Base-by-base conservation (phyloP, 2,113 vertebrate species). In the Herpailurus yagouaroundi region DNA sequence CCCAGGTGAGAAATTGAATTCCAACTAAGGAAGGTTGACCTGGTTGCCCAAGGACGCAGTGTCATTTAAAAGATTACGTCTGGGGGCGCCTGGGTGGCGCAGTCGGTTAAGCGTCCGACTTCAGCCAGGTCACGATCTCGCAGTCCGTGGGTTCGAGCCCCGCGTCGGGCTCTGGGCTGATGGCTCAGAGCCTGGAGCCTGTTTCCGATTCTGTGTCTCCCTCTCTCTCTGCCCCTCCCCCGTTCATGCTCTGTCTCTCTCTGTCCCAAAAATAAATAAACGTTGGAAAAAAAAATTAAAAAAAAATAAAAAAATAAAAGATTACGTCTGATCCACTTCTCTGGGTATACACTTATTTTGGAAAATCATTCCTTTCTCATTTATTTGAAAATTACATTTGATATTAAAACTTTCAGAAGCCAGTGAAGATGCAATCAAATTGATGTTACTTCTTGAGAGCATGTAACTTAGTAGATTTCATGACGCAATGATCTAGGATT, bases 361-460 rank as follows among this genome's bases (percentile, higher is more conserved):
- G 19, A 93, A 90, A 90, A 60, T 25, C 0, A 4, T 77, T 50
- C 14, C n/a, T 69, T 48, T 4, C 13, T 68, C 48, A 74, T 52
- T 91, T 57, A 74, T 82, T 94, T 88, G 5, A 83, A 98, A 81
- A 66, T 87, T 31, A 15, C 29, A 21, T 25, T 71, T 80, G 27
- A 52, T 60, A 68, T 68, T 3, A 93, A 92, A 69, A 64, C 3
- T 21, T 76, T 93, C 19, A 69, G 10, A 25, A 73, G 11, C 12
- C 45, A 19, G 7, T 50, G 7, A 95, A 73, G n/a, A 41, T 71
- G 14, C 71, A 85, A 80, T 93, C 45, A 88, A 88, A 66, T 33
- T 55, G 79, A 41, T 73, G 3, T 69, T 81, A 41, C 73, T 63
- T 68, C 13, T 50, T 63, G 2, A 93, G 86, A 91, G 5, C 41